Evolutionary conservation across 2,113 vertebrate genomes (phyloP), one percentile per base, ranked within the genome.

Genomic region (Cromileptes altivelis): DNA sequence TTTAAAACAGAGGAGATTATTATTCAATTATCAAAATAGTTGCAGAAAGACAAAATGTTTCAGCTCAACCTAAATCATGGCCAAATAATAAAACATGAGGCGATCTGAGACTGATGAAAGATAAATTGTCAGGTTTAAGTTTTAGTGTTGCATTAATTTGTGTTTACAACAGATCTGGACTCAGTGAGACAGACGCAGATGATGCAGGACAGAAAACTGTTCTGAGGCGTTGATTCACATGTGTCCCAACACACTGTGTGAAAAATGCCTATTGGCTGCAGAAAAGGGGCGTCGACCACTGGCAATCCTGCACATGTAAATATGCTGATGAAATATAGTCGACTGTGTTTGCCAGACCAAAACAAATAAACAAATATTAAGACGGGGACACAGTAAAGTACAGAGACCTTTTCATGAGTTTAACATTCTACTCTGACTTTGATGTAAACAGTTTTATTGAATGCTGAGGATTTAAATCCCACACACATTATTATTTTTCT

Each of bases 311-410:
- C 18, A 33, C 45, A 33, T 71, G 49, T 58, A 82, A 76, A 72
- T 73, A 80, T 68, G 45, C 63, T 70, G 60, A 58, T 64, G 68
- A 75, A 71, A 75, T 75, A 69, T 42, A 63, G 75, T 30, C 19
- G 6, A 45, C 18, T 0, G 2, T 3, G 19, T 60, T 75, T 64
- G 45, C 68, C 81, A 78, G 79, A 82, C 69, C 63, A 68, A 85
- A 74, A 75, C 52, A 77, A 87, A 80, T 33, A 81, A 74, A 75
- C 47, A 50, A 62, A 70, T 62, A 79, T 45, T 25, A 49, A 78
- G 50, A 69, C 56, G 12, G 58, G 42, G 30, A 15, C n/a, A 71
- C 25, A 25, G 25, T 49, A 5, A 50, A 70, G 53, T 58, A 74
- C 27, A 33, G 37, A 58, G 40, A n/a, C 11, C 47, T 45, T 52